Evolutionary conservation across 2,888 invertebrate species (phyloP).

Genomic region (Papilio protenor): DNA sequence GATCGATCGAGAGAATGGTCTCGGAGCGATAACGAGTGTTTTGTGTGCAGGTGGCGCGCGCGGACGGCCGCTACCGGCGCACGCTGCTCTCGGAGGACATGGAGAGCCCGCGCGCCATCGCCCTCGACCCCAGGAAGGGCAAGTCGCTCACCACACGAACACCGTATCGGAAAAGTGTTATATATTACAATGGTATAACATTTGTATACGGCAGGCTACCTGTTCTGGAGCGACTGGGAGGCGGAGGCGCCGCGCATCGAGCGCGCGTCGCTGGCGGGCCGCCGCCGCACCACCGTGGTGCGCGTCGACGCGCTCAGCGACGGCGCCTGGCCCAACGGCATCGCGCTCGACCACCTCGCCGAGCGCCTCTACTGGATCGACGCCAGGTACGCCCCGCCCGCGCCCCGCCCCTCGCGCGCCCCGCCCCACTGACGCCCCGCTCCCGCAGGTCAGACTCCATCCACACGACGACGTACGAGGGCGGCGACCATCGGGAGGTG

Average conservation of each 20-base stretch:
- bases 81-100: conserved; percentile 92
- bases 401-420: not conserved
- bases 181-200: not conserved
- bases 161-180: not conserved
- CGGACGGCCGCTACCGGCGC: conserved; percentile 88
- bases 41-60: conserved; percentile 64
- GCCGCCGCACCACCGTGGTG: conserved; percentile 85
- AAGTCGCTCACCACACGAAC: conserved; percentile 50
- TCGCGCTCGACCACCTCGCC: conserved; percentile 89
- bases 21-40: not conserved
- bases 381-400: conserved; percentile 71
- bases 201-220: conserved; percentile 65
- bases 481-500: conserved; percentile 88
- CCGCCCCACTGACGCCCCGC: not conserved
- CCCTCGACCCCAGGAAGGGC: conserved; percentile 91
- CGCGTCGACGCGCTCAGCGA: conserved; percentile 80
- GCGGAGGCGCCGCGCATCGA: conserved; percentile 91
- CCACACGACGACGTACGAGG: conserved; percentile 92
- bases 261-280: conserved; percentile 91
- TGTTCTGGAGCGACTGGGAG: conserved; percentile 97
- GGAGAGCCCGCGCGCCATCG: conserved; percentile 93
- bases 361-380: conserved; percentile 94
- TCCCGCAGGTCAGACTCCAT: conserved; percentile 90
- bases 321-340: conserved; percentile 92
- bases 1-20: not conserved